Percentiles rank a stretch among this genome's conserved stretches.
phyloP scores from a whole-genome alignment of 2,797 vertebrate species.

The Sebastes nivosus region DNA sequence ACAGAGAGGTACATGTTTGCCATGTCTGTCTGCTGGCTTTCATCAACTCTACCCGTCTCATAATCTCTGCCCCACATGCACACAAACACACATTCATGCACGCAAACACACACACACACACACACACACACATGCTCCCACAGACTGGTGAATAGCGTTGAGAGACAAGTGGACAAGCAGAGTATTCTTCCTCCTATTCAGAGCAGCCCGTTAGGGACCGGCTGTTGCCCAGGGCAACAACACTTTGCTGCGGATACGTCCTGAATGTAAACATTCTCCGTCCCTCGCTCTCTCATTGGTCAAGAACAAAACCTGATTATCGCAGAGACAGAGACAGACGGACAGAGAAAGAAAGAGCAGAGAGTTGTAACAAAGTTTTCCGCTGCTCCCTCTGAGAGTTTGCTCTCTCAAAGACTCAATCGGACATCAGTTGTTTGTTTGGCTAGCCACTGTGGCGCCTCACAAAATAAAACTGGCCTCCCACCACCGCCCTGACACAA shows the following conservation, averaged over 20 bases:
- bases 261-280: slow-evolving; percentile 84
- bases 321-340: slow-evolving; percentile 60
- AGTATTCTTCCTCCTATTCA: slow-evolving; percentile 82
- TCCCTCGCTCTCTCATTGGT: slow-evolving; percentile 73
- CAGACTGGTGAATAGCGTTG: slow-evolving; percentile 68
- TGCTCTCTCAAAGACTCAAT: slow-evolving; percentile 70
- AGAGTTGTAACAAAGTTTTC: slow-evolving; percentile 78
- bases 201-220: slow-evolving; percentile 74
- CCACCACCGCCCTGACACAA: slow-evolving; percentile 65
- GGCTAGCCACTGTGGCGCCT: slow-evolving; percentile 79
- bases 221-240: slow-evolving; percentile 80
- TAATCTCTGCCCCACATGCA: slow-evolving; percentile 42
- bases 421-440: slow-evolving; percentile 79
- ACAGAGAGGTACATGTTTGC: slow-evolving; percentile 56
- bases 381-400: slow-evolving; percentile 71
- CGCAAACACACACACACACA: neutral
- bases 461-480: slow-evolving; percentile 70
- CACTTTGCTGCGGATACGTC: slow-evolving; percentile 77
- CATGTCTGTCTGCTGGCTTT: slow-evolving; percentile 61
- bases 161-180: slow-evolving; percentile 82
- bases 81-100: slow-evolving; percentile 15
- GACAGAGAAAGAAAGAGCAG: slow-evolving; percentile 58
- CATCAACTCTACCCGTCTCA: slow-evolving; percentile 57
- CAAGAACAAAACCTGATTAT: slow-evolving; percentile 80
- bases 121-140: slow-evolving; percentile 26